phyloP scores from a whole-genome alignment of 30 jellyfish, hydroid and myxozoan species.

The Nemopilema nomurai region DNA sequence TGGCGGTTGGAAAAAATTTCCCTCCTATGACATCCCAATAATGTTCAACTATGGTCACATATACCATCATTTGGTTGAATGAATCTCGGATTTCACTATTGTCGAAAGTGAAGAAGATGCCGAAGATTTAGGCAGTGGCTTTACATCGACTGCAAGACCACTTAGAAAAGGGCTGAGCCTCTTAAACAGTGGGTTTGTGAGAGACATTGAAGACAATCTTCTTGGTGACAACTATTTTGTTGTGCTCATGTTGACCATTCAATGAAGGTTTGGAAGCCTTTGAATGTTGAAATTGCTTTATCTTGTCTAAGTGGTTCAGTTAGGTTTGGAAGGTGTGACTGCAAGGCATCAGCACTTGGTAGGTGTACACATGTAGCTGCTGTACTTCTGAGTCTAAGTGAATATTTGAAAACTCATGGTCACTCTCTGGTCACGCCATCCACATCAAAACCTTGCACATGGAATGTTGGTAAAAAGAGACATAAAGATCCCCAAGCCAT shows the following conservation, averaged over 20 bases:
- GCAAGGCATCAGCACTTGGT: slow-evolving; percentile 57
- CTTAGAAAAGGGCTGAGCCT: slow-evolving; percentile 51
- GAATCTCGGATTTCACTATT: slow-evolving; percentile 3
- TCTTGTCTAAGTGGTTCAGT: slow-evolving; percentile 43
- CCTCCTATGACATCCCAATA: slow-evolving; percentile 40
- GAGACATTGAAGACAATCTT: slow-evolving; percentile 23
- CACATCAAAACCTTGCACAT: slow-evolving; percentile 64
- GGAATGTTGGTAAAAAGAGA: slow-evolving; percentile 59
- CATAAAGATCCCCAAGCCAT: slow-evolving; percentile 40
- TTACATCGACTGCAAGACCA: slow-evolving; percentile 58
- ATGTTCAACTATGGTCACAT: slow-evolving; percentile 63
- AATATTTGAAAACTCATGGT: slow-evolving; percentile 31
- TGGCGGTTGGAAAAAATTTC: slow-evolving; percentile 51
- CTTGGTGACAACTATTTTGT: slow-evolving; percentile 22
- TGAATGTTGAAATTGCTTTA: slow-evolving; percentile 45
- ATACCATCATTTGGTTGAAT: slow-evolving; percentile 49
- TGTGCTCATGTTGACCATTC: slow-evolving; percentile 63
- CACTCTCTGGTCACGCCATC: slow-evolving; percentile 49
- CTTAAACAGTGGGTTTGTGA: slow-evolving; percentile 50
- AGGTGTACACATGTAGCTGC: slow-evolving; percentile 81
- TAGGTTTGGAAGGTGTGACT: slow-evolving; percentile 29
- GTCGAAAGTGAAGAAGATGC: slow-evolving; percentile 38
- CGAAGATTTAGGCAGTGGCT: slow-evolving; percentile 25
- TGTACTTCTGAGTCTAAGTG: slow-evolving; percentile 61
- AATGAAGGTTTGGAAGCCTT: slow-evolving; percentile 42